These are phyloP conservation scores for Mesoligia furuncula DNA, from an alignment of 2,888 invertebrate genomes.

Conservation along the genomic window DNA sequence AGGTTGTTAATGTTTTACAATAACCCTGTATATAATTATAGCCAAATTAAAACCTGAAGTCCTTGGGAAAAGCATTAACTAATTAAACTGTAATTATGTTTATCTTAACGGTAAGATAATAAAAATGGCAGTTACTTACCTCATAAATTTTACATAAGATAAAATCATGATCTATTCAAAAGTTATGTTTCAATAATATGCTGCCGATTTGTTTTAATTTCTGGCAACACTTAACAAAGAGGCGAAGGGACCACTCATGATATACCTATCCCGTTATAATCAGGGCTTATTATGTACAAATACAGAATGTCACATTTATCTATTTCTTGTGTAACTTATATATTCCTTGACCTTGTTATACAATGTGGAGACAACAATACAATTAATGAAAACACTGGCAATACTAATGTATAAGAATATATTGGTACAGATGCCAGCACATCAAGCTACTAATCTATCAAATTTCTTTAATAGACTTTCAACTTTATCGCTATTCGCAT, in stretches of 20 bases:
- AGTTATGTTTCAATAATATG: background rate
- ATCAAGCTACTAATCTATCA: too few species aligned
- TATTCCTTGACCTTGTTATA: background rate
- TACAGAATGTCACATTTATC: constrained; percentile 2
- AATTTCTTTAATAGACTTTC: too few species aligned
- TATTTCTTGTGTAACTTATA: too few species aligned
- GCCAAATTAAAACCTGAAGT: background rate
- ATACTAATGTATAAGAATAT: too few species aligned
- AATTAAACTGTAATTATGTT: background rate
- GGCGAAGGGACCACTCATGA: background rate
- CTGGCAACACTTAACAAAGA: background rate
- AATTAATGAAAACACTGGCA: too few species aligned
- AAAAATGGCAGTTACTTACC: constrained; percentile 36
- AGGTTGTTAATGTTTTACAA: too few species aligned
- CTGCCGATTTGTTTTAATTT: background rate
- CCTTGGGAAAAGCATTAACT: background rate
- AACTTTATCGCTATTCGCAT: too few species aligned
- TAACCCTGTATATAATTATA: too few species aligned
- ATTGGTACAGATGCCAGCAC: too few species aligned
- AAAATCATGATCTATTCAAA: constrained; percentile 5
- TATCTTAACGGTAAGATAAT: background rate
- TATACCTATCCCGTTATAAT: background rate
- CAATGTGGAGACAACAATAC: too few species aligned
- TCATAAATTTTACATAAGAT: constrained; percentile 3
- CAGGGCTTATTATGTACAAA: constrained; percentile 23